Evolutionary conservation across 2,797 vertebrate species (phyloP).

Genomic region (Cynodonichthys magdalenae): DNA sequence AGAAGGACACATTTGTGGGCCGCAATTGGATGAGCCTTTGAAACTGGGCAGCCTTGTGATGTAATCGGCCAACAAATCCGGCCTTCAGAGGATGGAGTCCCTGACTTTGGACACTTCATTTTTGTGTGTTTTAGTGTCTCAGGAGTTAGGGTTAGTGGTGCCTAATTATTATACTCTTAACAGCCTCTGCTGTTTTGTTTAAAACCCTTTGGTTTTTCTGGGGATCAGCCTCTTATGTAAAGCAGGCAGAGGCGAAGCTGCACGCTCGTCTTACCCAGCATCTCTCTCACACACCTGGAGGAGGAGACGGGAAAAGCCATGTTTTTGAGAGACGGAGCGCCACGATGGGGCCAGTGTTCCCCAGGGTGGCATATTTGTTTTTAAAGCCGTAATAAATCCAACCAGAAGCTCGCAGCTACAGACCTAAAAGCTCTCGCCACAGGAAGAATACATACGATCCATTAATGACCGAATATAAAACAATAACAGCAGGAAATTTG

Average conservation of each 20-base stretch:
- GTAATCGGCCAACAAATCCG: too few species aligned
- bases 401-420: conserved; percentile 58
- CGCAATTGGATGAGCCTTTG: too few species aligned
- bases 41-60: too few species aligned
- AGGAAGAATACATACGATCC: conserved; percentile 38
- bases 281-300: conserved; percentile 35
- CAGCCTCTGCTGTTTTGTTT: not conserved
- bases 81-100: too few species aligned
- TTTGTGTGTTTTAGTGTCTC: not conserved
- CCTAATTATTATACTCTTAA: not conserved
- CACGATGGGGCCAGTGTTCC: conserved; percentile 27
- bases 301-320: conserved; percentile 24
- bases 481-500: conserved; percentile 64
- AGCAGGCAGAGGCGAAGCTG: conserved; percentile 19
- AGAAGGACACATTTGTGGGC: too few species aligned
- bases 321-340: conserved; percentile 40
- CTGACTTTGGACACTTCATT: too few species aligned
- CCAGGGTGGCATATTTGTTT: conserved; percentile 52
- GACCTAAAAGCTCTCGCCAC: conserved; percentile 32
- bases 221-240: conserved; percentile 28
- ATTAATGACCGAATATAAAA: conserved; percentile 66
- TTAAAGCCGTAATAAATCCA: conserved; percentile 66
- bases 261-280: conserved; percentile 6
- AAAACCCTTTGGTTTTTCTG: conserved; percentile 20
- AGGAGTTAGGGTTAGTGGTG: not conserved